phyloP scores from a whole-genome alignment of 37 sponge, comb jelly and placozoan genomes.

The Aplysina aerophoba region DNA sequence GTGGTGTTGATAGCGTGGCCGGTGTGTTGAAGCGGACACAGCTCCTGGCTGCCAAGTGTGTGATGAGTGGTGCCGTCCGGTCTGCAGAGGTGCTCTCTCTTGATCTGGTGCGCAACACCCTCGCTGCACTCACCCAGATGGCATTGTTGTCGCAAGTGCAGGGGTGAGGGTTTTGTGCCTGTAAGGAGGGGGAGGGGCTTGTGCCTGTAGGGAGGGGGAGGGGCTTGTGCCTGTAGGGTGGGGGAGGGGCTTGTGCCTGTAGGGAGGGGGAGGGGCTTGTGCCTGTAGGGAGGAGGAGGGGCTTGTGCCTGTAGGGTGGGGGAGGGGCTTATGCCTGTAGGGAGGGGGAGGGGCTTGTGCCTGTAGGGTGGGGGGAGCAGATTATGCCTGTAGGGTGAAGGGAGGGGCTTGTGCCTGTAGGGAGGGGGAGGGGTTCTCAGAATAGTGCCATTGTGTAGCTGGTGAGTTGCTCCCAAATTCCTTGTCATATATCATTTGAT shows the following conservation, averaged over 20 bases:
- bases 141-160: constrained; percentile 55
- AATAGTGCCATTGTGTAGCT: no score
- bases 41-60: constrained; percentile 57
- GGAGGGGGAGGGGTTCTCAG: no score
- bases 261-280: neutral
- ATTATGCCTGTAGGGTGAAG: no score
- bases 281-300: no score
- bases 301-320: no score
- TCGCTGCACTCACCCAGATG: constrained; percentile 64
- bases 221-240: neutral
- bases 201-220: neutral
- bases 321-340: no score
- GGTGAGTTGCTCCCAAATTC: no score
- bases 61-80: constrained; percentile 46
- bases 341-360: no score
- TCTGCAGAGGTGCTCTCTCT: constrained; percentile 57
- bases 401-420: no score
- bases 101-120: constrained; percentile 70
- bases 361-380: no score
- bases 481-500: no score
- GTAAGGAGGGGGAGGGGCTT: neutral
- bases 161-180: constrained; percentile 4
- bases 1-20: constrained; percentile 66
- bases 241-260: neutral
- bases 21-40: constrained; percentile 52